These are phyloP conservation scores for Tetraneura akinire DNA, from an alignment of 1,140 invertebrate genomes.

Conservation along the genomic window DNA sequence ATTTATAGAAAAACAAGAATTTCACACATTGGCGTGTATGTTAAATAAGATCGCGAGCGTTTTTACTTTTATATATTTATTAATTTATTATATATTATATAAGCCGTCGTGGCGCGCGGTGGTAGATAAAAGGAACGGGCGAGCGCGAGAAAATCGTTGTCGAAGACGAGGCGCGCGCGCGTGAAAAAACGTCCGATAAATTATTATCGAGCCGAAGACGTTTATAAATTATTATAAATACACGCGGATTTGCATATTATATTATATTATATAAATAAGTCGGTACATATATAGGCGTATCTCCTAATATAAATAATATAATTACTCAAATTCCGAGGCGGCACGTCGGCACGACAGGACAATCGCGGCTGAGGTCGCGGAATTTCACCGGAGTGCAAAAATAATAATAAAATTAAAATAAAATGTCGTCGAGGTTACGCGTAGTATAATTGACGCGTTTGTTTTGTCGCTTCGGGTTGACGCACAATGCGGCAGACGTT, in stretches of 20 bases:
- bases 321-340: conserved; percentile 27
- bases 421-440: neutral
- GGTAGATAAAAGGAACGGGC: neutral
- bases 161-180: neutral
- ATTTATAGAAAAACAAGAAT: neutral
- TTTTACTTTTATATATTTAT: too few relatives aligned
- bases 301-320: neutral
- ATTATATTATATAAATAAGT: conserved; percentile 36
- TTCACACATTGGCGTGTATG: neutral
- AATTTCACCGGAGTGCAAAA: conserved; percentile 26
- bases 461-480: conserved; percentile 23
- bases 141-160: conserved; percentile 21
- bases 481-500: neutral
- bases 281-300: too few relatives aligned
- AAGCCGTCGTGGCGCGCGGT: neutral
- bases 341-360: conserved; percentile 14
- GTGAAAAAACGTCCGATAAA: conserved; percentile 39
- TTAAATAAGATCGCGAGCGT: neutral
- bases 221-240: too few relatives aligned
- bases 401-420: conserved; percentile 11
- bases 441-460: conserved; percentile 31
- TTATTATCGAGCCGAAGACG: neutral
- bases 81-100: too few relatives aligned
- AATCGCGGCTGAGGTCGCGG: neutral
- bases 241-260: conserved; percentile 16